Conservation (phyloP, 35 echinoderm and acorn worm species). For the Lytechinus pictus region DNA sequence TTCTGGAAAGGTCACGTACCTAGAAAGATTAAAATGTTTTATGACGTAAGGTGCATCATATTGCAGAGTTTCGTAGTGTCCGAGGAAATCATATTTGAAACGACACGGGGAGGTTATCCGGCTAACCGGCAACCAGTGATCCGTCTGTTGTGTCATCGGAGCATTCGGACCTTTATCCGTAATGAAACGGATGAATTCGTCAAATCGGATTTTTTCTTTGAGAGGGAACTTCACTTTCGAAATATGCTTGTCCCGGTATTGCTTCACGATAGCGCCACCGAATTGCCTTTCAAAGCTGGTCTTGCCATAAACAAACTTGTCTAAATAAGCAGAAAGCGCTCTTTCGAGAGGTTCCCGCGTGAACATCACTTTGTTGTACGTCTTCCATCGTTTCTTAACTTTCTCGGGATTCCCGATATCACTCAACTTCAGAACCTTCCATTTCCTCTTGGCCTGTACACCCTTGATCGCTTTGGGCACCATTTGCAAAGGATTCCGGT, state of each 20-base stretch:
- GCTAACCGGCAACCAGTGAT: conserved; percentile 75
- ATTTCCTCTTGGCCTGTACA: neutral
- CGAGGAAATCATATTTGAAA: conserved; percentile 53
- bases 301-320: conserved; percentile 41
- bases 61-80: conserved; percentile 63
- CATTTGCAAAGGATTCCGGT: neutral
- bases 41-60: conserved; percentile 73
- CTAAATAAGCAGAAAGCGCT: conserved; percentile 67
- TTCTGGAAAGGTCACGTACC: conserved; percentile 58
- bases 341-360: conserved; percentile 65
- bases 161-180: conserved; percentile 55
- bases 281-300: conserved; percentile 53
- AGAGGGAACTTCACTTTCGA: neutral
- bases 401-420: neutral
- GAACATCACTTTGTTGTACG: conserved; percentile 74
- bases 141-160: conserved; percentile 38
- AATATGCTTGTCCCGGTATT: neutral
- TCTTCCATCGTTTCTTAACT: conserved; percentile 6
- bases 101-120: conserved; percentile 60
- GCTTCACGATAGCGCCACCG: conserved; percentile 42
- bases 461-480: neutral
- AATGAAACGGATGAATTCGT: conserved; percentile 75
- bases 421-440: conserved; percentile 21
- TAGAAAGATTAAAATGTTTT: conserved; percentile 38
- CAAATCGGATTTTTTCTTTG: conserved; percentile 49